A percentile compares a stretch with the other conserved stretches of the same genome.
Evolutionary conservation across 2,888 invertebrate genomes (phyloP).

Genomic region (Bruchidius siliquastri): DNA sequence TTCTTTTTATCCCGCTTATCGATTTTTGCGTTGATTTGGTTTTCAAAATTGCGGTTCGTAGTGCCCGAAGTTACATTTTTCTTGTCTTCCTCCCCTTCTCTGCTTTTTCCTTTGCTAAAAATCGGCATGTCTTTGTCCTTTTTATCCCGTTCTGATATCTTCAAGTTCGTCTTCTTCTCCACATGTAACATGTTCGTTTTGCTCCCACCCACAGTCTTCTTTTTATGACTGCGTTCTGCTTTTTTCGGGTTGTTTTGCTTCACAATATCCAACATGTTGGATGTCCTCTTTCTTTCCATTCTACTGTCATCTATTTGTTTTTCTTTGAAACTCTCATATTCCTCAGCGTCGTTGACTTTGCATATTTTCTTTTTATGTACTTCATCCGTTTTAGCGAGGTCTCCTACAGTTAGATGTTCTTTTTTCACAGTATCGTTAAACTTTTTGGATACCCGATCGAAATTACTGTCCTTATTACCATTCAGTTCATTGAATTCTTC

Average conservation of each 20-base stretch:
- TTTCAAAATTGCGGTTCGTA: background rate
- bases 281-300: background rate
- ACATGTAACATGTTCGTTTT: background rate
- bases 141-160: background rate
- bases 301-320: background rate
- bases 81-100: background rate
- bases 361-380: background rate
- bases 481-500: slow-evolving; percentile 6
- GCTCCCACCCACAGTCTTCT: too few relatives aligned
- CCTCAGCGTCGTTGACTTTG: background rate
- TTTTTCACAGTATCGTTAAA: background rate
- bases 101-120: background rate
- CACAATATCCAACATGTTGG: background rate
- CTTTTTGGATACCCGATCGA: slow-evolving; percentile 2
- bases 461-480: background rate
- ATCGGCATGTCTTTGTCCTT: too few relatives aligned
- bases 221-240: background rate
- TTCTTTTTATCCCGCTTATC: background rate
- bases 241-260: background rate
- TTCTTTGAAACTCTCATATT: background rate
- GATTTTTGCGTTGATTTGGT: background rate
- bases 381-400: background rate
- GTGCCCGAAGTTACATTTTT: background rate
- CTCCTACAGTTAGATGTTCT: background rate
- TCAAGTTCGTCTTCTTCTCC: background rate